phyloP scores from a whole-genome alignment of 2,113 vertebrate species.

The Upupa epops region DNA sequence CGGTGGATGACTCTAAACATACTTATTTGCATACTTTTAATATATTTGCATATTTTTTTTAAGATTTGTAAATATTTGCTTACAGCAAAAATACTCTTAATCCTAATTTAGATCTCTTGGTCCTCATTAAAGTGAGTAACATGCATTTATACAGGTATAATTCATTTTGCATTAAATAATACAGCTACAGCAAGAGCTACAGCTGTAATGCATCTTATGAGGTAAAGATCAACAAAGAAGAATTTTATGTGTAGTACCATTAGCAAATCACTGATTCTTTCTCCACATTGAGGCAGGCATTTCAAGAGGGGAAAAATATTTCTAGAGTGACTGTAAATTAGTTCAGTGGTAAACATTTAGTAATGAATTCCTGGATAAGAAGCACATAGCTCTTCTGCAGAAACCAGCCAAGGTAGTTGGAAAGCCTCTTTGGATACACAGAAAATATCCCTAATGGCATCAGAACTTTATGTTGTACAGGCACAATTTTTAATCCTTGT shows the following conservation, averaged over 20 bases:
- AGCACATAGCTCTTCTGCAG: not conserved
- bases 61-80: not conserved
- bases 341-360: slow-evolving; percentile 39
- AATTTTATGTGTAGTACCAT: not conserved
- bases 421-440: slow-evolving; percentile 32
- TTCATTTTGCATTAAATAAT: slow-evolving; percentile 28
- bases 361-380: slow-evolving; percentile 30
- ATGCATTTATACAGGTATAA: not conserved
- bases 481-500: not conserved
- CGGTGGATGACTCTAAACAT: not conserved
- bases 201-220: slow-evolving; percentile 37
- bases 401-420: not conserved
- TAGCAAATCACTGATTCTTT: not conserved
- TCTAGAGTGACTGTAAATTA: slow-evolving; percentile 42
- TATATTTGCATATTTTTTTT: not conserved
- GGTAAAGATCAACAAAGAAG: slow-evolving; percentile 23
- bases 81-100: slow-evolving; percentile 16
- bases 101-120: not conserved
- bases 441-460: not conserved
- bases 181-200: not conserved
- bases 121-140: slow-evolving; percentile 23
- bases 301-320: slow-evolving; percentile 20
- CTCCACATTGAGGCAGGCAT: slow-evolving; percentile 26
- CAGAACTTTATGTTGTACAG: not conserved
- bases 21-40: not conserved